phyloP scores from a whole-genome alignment of 1,140 invertebrate species.

The Drosophila varians region DNA sequence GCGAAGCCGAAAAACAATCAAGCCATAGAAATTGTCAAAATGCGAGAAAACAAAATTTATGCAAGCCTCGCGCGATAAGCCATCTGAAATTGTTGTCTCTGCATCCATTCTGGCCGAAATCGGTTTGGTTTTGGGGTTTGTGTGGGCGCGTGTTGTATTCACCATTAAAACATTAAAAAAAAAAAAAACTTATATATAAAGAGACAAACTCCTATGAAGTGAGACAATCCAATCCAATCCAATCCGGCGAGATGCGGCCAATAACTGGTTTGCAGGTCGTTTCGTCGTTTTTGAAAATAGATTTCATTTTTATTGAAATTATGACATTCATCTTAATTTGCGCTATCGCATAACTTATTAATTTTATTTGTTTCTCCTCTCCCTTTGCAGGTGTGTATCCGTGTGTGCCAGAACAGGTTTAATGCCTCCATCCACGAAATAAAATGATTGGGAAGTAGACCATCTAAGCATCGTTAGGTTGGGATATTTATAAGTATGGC shows the following conservation, averaged over 20 bases:
- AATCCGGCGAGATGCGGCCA: not conserved
- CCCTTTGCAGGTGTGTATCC: slow-evolving; percentile 66
- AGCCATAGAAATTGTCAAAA: slow-evolving; percentile 62
- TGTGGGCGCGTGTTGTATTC: slow-evolving; percentile 50
- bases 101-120: slow-evolving; percentile 6
- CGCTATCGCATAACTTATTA: slow-evolving; percentile 73
- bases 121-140: slow-evolving; percentile 8
- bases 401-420: slow-evolving; percentile 51
- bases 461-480: slow-evolving; percentile 43
- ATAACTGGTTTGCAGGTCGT: slow-evolving; percentile 42
- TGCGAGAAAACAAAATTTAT: slow-evolving; percentile 57
- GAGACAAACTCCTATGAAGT: not conserved
- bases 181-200: not conserved
- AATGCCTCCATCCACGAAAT: slow-evolving; percentile 2
- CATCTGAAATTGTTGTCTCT: slow-evolving; percentile 47
- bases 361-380: slow-evolving; percentile 44
- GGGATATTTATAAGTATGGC: not conserved
- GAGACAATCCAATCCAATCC: slow-evolving; percentile 37
- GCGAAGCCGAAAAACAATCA: slow-evolving; percentile 3
- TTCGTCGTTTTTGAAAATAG: slow-evolving; percentile 57
- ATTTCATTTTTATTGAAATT: slow-evolving; percentile 79
- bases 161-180: slow-evolving; percentile 35
- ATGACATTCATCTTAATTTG: slow-evolving; percentile 82
- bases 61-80: slow-evolving; percentile 60
- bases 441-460: not conserved